These are phyloP conservation scores for Lindbergichthys nudifrons DNA, from an alignment of 2,797 vertebrate genomes.

Conservation along the genomic window DNA sequence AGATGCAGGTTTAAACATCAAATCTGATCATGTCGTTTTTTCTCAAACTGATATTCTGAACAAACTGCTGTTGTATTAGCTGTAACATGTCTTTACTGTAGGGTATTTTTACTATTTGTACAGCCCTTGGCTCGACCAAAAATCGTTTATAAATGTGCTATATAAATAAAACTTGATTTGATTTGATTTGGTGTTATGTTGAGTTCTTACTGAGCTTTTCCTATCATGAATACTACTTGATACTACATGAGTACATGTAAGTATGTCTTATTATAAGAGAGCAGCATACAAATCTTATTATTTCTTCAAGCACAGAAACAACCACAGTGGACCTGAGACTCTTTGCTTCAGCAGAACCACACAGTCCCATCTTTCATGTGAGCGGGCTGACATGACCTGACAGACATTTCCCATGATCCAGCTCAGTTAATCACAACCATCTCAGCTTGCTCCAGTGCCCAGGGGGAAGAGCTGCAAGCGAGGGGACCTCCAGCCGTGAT, in stretches of 20 bases:
- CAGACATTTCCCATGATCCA: slow-evolving; percentile 43
- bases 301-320: neutral
- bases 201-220: slow-evolving; percentile 16
- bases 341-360: slow-evolving; percentile 11
- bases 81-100: no score
- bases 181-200: no score
- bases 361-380: slow-evolving; percentile 20
- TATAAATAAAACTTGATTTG: no score
- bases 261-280: slow-evolving; percentile 29
- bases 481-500: slow-evolving; percentile 7
- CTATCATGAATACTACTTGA: neutral
- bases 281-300: slow-evolving; percentile 7
- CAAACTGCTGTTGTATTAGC: no score
- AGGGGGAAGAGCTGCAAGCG: slow-evolving; percentile 13
- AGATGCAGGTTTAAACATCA: neutral
- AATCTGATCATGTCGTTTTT: neutral
- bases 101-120: no score
- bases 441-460: slow-evolving; percentile 36
- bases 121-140: no score
- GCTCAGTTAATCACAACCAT: slow-evolving; percentile 39
- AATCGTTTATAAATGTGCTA: no score
- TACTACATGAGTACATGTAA: neutral
- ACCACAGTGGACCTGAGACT: slow-evolving; percentile 2
- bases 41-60: no score
- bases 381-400: slow-evolving; percentile 52